Evolutionary conservation across 92 coral and sea anemone genomes (phyloP).

Genomic region (Porites rus): DNA sequence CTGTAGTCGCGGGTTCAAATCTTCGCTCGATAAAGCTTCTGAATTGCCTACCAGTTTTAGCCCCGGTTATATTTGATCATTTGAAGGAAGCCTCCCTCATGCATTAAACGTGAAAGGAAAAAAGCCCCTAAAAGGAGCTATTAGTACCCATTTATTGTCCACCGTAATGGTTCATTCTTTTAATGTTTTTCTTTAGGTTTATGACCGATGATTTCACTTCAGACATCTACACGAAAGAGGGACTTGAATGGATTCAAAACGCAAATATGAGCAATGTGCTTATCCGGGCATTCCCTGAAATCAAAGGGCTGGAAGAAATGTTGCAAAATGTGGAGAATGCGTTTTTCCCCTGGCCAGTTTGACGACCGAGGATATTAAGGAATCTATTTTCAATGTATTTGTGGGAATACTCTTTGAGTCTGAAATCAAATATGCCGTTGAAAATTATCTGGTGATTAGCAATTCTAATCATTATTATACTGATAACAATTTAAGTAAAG

Average conservation of each 20-base stretch:
- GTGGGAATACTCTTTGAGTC: not conserved
- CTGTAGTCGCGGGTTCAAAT: too few species aligned
- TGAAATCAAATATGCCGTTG: not conserved
- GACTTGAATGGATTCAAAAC: constrained; percentile 79
- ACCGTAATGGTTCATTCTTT: not conserved
- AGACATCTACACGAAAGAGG: constrained; percentile 71
- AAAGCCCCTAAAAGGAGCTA: too few species aligned
- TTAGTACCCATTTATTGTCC: too few species aligned
- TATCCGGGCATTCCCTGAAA: constrained; percentile 67
- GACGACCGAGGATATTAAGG: not conserved
- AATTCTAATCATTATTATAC: not conserved
- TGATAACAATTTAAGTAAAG: not conserved
- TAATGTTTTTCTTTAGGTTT: constrained; percentile 46
- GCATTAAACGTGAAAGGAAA: too few species aligned
- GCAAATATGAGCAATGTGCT: constrained; percentile 71
- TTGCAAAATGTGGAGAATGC: constrained; percentile 69
- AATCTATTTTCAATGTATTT: not conserved
- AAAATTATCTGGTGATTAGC: not conserved
- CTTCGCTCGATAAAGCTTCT: too few species aligned
- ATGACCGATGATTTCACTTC: constrained; percentile 71
- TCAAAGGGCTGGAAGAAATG: constrained; percentile 36
- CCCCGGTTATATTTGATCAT: too few species aligned
- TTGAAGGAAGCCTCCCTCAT: too few species aligned
- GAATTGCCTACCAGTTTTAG: too few species aligned
- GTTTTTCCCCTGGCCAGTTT: constrained; percentile 77